Evolutionary conservation across 2,888 invertebrate species (phyloP).

Genomic region (Hylaea fasciaria): DNA sequence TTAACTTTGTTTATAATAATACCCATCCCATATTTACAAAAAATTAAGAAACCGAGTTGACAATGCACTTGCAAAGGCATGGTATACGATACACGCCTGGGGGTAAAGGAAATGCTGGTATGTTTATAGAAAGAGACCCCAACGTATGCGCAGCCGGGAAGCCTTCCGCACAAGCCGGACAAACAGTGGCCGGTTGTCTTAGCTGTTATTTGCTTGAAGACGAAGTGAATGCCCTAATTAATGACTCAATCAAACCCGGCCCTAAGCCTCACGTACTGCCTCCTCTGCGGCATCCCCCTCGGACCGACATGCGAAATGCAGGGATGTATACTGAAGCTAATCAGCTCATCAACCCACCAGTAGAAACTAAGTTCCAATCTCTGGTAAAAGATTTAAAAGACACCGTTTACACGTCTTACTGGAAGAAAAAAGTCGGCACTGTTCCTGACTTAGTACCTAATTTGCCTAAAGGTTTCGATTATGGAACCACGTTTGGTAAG

Average conservation of each 20-base stretch:
- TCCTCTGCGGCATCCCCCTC: constrained; percentile 38
- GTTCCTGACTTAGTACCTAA: constrained; percentile 47
- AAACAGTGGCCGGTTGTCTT: constrained; percentile 40
- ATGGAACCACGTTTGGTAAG: constrained; percentile 45
- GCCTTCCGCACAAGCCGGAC: constrained; percentile 42
- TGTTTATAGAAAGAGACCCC: constrained; percentile 54
- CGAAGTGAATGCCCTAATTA: constrained; percentile 54
- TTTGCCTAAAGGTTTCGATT: constrained; percentile 49
- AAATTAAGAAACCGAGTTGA: too few species aligned
- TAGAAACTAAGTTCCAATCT: constrained; percentile 51
- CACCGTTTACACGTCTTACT: constrained; percentile 52
- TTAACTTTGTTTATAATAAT: too few species aligned
- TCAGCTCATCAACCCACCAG: constrained; percentile 50
- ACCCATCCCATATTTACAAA: too few species aligned
- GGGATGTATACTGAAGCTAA: constrained; percentile 42
- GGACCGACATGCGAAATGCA: constrained; percentile 47
- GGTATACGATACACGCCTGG: constrained; percentile 33
- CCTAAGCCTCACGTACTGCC: constrained; percentile 38
- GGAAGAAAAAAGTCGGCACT: constrained; percentile 50
- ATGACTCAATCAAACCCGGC: constrained; percentile 50
- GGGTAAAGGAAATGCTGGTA: constrained; percentile 57
- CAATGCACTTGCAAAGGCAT: too few species aligned
- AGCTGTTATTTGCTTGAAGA: constrained; percentile 52
- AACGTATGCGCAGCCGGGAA: constrained; percentile 55
- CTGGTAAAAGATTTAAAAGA: constrained; percentile 52